Evolutionary conservation across 1,140 invertebrate genomes (phyloP), one percentile per base, ranked within the genome.

Genomic region (Centruroides sculpturatus): DNA sequence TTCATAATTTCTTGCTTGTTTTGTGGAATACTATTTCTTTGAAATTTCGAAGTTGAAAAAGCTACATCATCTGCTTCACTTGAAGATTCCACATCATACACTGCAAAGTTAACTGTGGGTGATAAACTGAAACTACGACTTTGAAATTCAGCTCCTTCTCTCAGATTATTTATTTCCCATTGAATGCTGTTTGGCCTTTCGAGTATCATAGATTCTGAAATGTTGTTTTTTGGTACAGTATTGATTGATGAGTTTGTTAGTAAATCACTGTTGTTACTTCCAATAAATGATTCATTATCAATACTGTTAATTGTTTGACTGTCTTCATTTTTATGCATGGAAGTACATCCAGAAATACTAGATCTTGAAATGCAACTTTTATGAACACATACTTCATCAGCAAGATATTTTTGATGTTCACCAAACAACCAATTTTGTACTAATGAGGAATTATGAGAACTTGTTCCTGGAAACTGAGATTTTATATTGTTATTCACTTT

Each of bases 1-100:
- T 56, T 54, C 55, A 62, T 58, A 5, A 58, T 41, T 6, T 57
- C 48, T 35, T 59, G 23, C 35, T 59, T 53, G 51, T 55, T 56
- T n/a, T 57, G 57, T 55, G 59, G 57, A 56, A 59, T 57, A 5
- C 59, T 59, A 10, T 57, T 55, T 41, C 59, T 62, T 11, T 13
- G 9, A 50, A 41, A 58, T 10, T 35, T n/a, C 11, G 57, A 56
- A 47, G 36, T 58, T 5, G 5, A 58, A 35, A 48, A 13, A 7
- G 61, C 52, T 23, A 36, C 46, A 52, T 62, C 60, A 46, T 63
- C 61, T 11, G 57, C 57, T 12, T 59, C 57, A 51, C 57, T 59
- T 3, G 57, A 63, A 36, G 62, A 59, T 54, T 63, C 62, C 4
- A 55, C 57, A 46, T 63, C 62, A 54, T 59, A 63, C 47, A 63